Base-by-base conservation (phyloP, 2,888 invertebrate species). In the Ecliptopera silaceata region DNA sequence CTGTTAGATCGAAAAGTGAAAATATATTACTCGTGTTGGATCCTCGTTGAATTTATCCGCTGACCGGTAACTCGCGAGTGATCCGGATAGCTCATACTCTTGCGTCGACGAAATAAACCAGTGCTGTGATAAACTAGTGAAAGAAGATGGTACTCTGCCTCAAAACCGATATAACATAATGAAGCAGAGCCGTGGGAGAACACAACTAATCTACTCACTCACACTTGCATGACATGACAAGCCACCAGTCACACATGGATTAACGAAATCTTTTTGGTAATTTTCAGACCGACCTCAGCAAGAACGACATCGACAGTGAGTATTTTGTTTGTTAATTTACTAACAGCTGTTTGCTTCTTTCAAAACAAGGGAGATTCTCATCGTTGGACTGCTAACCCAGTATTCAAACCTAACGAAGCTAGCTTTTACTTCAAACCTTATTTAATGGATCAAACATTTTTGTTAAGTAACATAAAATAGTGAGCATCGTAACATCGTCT, bases 261-360 rank as follows among this genome's bases (percentile, higher is more conserved):
- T 91, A 91, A 88, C 80, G 77, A 80, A 82, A 82, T 86, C 56
- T 86, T 86, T 91, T 90, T 91, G 79, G 73, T 90, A 78, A 90
- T 88, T 94, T 93, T 81, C 94, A 96, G 96, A 95, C 96, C 92
- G 95, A 97, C 93, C 94, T 97, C 88, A 95, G 94, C 92, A 95
- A 95, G 92, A 95, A 94, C 93, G 97, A 97, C 90, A 88, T 97
- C 89, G 97, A 97, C 94, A 96, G 97, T 97, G 93, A 97, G 97
- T 96, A 92, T 69, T 31, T 56, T 38, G 55, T 36, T 56, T 51
- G 49, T 29, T 42, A 36, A 49, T 42, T 22, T 46, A 48, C 29
- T 61, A 61, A 56, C 43, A 54, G 1, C 17, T 38, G 3, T 22
- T 1, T 38, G 18, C 13, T 12, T 8, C 5, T 15, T n/a, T 17